Base-by-base conservation (phyloP, 2,797 vertebrate species). In the Nyctalus aviator region DNA sequence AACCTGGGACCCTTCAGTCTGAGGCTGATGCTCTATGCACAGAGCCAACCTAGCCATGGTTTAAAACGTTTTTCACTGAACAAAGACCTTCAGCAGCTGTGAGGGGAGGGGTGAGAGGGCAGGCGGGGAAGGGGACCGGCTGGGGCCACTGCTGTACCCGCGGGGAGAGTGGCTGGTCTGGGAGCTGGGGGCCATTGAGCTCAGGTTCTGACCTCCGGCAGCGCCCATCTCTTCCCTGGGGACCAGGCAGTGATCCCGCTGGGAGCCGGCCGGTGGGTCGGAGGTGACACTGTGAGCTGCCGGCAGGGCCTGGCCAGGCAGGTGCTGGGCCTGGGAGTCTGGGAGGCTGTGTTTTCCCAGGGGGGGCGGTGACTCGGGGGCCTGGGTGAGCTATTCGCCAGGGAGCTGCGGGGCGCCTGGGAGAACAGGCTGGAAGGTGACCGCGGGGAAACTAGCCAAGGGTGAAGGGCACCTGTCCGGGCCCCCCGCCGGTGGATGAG, bases 371-470 rank as follows among this genome's bases (percentile, higher is more conserved):
- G 4, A 30, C 76, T 62, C 3, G 1, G 10, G 8, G 18, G 25
- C 41, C 41, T n/a, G 14, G 13, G 15, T n/a, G 71, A 93, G 14
- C 72, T 35, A 4, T 20, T n/a, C 0, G 4, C 12, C 20, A 6
- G 62, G 69, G 68, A 32, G 23, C 46, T 27, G 78, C 27, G 66
- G n/a, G 30, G 4, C 71, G 73, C 7, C 0, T 62, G 20, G 2
- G 57, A 88, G 89, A 81, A 85, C 66, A 94, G 64, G 32, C 35
- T 14, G 21, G 62, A 81, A 92, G 89, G 88, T 27, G 68, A 68
- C 23, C n/a, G 3, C 8, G 94, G 82, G 71, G 30, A 32, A 86
- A 35, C 4, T 8, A 75, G 55, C 93, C 77, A 85, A 18, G 48
- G 1, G 83, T 90, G 93, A 94, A 93, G 71, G 93, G 62, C 71